Percentiles rank a stretch among this genome's conserved stretches.
phyloP scores from a whole-genome alignment of 2,113 vertebrate genomes.

The Epinephelus moara region DNA sequence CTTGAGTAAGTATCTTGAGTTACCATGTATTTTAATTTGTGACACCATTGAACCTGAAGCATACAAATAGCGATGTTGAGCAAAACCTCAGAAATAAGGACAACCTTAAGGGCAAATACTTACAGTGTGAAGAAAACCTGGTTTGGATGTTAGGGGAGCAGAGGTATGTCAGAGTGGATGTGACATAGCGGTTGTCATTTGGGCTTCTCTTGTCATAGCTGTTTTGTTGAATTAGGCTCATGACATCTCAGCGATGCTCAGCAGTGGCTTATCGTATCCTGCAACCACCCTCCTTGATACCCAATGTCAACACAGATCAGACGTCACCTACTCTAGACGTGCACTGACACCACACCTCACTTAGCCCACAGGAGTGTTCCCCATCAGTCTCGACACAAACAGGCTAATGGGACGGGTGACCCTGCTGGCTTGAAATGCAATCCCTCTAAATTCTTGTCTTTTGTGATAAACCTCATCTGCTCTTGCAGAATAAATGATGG shows the following conservation, averaged over 20 bases:
- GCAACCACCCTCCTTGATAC: conserved; percentile 35
- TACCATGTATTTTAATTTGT: background rate
- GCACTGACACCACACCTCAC: conserved; percentile 46
- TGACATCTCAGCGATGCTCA: conserved; percentile 48
- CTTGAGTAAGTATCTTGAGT: no score
- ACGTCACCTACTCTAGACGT: conserved; percentile 20
- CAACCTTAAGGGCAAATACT: background rate
- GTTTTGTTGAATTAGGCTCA: conserved; percentile 50
- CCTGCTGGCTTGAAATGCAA: conserved; percentile 32
- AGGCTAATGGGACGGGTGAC: conserved; percentile 33
- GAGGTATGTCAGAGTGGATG: background rate
- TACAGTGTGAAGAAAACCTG: conserved; percentile 12
- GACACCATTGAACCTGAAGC: background rate
- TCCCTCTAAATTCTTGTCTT: conserved; percentile 46
- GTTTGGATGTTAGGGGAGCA: background rate
- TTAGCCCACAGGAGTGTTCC: conserved; percentile 34
- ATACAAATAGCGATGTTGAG: background rate
- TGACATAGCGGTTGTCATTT: conserved; percentile 22
- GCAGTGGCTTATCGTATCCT: conserved; percentile 29
- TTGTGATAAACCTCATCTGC: conserved; percentile 26
- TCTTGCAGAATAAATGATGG: conserved; percentile 16
- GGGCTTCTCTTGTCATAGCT: conserved; percentile 28
- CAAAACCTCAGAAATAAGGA: background rate
- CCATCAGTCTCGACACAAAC: conserved; percentile 40
- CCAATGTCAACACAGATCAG: conserved; percentile 61